Base-by-base conservation (phyloP, 2,888 invertebrate genomes). In the Candidula unifasciata region DNA sequence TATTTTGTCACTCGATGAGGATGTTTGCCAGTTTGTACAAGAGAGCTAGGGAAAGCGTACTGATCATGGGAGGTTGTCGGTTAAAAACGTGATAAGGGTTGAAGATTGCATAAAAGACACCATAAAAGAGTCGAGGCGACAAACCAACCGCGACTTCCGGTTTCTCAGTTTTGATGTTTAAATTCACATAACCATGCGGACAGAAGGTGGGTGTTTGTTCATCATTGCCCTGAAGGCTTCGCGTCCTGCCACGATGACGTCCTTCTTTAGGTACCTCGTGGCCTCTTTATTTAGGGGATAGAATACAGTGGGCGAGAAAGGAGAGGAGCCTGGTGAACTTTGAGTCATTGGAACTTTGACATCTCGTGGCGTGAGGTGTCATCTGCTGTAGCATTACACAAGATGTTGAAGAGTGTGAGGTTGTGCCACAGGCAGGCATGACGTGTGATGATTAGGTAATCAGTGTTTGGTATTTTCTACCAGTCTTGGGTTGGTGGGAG, bases 171-270 rank as follows among this genome's bases (percentile, higher is more conserved):
- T 44, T n/a, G 18, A 33, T 64, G 68, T 71, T 74, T 82, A 44
- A 74, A 30, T 82, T 82, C 73, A 60, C 74, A 82, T 74, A 60
- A 76, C 82, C 82, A 82, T 82, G 82, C 52, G 66, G 82, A 82
- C 82, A 82, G 82, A 37, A 82, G 82, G 82, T 76, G 76, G 27
- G 52, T 82, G 54, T 82, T 82, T 77, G 82, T 44, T 76, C 76
- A 77, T 66, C 82, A 73, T 33, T 13, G 33, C 76, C 76, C 33
- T 10, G 35, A n/a, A 13, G 73, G 64, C 74, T 82, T 80, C 52
- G 69, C 68, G 37, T 44, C 33, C 68, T 68, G 68, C 27, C 68
- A 78, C 8, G 24, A 24, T 2, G 64, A 27, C 13, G 37, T n/a
- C 64, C 64, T 30, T 64, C 66, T 18, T 35, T 68, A n/a, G 27